Evolutionary conservation across 2,113 vertebrate species (phyloP).

Genomic region (Laticauda laticaudata): DNA sequence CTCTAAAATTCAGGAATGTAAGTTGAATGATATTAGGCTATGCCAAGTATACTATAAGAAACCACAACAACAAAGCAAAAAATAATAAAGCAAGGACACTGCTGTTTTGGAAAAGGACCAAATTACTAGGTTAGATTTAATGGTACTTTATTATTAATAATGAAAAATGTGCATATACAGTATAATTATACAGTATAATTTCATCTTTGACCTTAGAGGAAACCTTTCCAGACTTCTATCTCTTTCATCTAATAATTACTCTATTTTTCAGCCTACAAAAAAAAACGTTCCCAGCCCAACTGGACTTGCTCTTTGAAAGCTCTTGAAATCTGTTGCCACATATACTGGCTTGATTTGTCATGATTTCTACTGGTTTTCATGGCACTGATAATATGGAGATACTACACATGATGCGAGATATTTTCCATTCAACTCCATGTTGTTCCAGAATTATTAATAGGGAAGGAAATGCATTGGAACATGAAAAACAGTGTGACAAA

Average conservation of each 20-base stretch:
- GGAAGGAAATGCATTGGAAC: not conserved
- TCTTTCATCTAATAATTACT: not conserved
- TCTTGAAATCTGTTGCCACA: not conserved
- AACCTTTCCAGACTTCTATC: not conserved
- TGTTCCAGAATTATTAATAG: not conserved
- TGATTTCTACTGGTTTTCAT: not conserved
- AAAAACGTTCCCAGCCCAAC: not conserved
- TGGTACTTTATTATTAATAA: slow-evolving; percentile 17
- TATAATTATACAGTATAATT: not conserved
- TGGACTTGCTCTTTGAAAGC: not conserved
- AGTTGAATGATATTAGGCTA: not conserved
- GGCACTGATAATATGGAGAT: not conserved
- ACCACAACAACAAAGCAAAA: not conserved
- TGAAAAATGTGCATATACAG: not conserved
- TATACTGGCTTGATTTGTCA: not conserved
- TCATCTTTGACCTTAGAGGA: not conserved
- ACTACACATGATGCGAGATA: not conserved
- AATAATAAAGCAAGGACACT: not conserved
- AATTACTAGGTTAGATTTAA: slow-evolving; percentile 17
- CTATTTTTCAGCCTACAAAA: not conserved
- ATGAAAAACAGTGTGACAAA: not conserved
- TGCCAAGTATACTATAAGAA: not conserved
- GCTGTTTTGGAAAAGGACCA: not conserved
- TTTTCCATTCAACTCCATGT: not conserved
- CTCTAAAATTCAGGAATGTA: not conserved